Evolutionary conservation across 2,113 vertebrate genomes (phyloP).

Genomic region (Apeltes quadracus): DNA sequence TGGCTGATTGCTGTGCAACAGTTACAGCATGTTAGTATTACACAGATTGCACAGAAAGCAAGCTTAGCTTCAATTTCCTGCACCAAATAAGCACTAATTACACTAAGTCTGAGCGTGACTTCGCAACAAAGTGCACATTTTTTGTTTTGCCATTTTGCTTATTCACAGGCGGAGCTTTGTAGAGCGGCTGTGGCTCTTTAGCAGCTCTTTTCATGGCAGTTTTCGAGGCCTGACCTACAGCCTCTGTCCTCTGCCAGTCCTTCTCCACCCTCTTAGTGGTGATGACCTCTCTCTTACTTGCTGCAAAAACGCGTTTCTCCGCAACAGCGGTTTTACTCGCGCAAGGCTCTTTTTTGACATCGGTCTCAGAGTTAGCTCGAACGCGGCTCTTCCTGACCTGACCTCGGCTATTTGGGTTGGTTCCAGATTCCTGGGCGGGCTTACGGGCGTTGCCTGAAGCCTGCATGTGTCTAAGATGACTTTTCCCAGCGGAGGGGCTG

Average conservation of each 20-base stretch:
- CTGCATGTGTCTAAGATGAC: slow-evolving; percentile 76
- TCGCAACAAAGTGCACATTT: slow-evolving; percentile 77
- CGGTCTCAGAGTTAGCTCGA: slow-evolving; percentile 71
- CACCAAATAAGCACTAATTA: slow-evolving; percentile 46
- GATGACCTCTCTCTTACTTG: slow-evolving; percentile 65
- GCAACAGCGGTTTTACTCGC: slow-evolving; percentile 51
- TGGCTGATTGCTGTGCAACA: slow-evolving; percentile 59
- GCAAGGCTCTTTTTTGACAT: slow-evolving; percentile 69
- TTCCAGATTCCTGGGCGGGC: slow-evolving; percentile 57
- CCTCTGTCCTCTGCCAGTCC: slow-evolving; percentile 70
- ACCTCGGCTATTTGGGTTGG: slow-evolving; percentile 59
- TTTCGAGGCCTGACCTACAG: slow-evolving; percentile 58
- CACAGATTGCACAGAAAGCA: slow-evolving; percentile 70
- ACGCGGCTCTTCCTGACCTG: slow-evolving; percentile 66
- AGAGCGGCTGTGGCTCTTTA: slow-evolving; percentile 62
- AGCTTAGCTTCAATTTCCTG: slow-evolving; percentile 63
- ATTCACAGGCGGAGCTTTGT: slow-evolving; percentile 61
- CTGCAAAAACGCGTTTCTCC: slow-evolving; percentile 66
- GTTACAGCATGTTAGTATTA: slow-evolving; percentile 66
- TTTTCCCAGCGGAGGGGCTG: slow-evolving; percentile 72
- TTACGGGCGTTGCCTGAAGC: slow-evolving; percentile 71
- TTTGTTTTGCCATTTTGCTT: slow-evolving; percentile 76
- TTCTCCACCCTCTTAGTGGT: slow-evolving; percentile 69
- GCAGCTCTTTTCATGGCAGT: slow-evolving; percentile 61
- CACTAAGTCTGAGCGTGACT: slow-evolving; percentile 61